Evolutionary conservation across 2,797 vertebrate genomes (phyloP).

Genomic region (Rousettus madagascariensis): DNA sequence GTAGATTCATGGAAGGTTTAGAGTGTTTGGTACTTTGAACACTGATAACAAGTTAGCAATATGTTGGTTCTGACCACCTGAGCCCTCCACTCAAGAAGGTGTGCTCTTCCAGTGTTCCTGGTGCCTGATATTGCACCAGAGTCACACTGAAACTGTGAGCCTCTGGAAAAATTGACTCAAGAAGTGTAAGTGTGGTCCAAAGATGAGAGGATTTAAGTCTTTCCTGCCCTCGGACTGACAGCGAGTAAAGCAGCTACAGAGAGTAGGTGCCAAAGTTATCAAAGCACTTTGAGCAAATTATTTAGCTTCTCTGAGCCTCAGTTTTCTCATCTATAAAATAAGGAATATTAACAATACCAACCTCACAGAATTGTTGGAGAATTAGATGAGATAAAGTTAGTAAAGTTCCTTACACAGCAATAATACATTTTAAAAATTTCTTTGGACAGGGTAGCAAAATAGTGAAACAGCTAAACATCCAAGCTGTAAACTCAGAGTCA

Average conservation of each 20-base stretch:
- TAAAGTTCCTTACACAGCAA: neutral
- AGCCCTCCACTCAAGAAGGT: neutral
- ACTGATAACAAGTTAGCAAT: conserved; percentile 10
- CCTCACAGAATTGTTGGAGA: neutral
- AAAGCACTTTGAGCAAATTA: neutral
- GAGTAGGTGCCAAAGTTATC: neutral
- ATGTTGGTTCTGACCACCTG: neutral
- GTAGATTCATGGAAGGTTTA: conserved; percentile 6
- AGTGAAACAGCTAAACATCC: neutral
- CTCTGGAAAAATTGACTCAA: neutral
- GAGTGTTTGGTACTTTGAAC: neutral
- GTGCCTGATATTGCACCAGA: neutral
- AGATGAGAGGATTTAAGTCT: neutral
- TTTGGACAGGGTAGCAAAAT: conserved; percentile 14
- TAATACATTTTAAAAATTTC: neutral
- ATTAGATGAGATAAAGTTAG: neutral
- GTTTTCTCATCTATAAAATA: conserved; percentile 35
- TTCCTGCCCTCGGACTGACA: neutral
- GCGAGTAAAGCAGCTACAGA: neutral
- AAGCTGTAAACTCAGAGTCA: conserved; percentile 17
- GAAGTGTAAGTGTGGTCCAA: neutral
- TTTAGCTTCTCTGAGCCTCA: neutral
- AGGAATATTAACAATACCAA: neutral
- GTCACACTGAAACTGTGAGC: neutral
- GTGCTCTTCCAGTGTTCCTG: neutral